These are phyloP conservation scores for Heliconius hortense DNA, from an alignment of 2,888 invertebrate genomes.

Conservation along the genomic window DNA sequence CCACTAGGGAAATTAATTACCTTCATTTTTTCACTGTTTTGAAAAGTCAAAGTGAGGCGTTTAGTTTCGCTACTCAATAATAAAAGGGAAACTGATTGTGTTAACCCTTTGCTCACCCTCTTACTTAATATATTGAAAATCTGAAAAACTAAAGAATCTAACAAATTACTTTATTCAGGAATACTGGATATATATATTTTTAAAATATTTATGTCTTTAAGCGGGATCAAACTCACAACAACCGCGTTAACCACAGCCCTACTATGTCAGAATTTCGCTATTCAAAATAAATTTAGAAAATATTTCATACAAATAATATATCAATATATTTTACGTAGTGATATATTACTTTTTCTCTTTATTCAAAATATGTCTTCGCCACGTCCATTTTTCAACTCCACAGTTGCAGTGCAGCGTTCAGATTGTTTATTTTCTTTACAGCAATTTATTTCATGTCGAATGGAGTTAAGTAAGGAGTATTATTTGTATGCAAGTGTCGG, in stretches of 20 bases:
- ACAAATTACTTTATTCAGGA: no score
- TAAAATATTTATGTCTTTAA: not conserved
- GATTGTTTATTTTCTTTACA: conserved; percentile 16
- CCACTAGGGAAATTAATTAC: not conserved
- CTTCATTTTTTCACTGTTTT: not conserved
- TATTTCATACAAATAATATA: not conserved
- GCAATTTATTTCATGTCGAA: conserved; percentile 16
- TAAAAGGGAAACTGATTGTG: no score
- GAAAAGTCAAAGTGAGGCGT: not conserved
- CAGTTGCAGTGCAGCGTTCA: not conserved
- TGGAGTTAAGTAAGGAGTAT: conserved; percentile 8
- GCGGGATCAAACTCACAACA: not conserved
- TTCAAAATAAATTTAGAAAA: not conserved
- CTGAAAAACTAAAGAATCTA: not conserved
- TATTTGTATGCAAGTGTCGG: not conserved
- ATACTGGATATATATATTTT: no score
- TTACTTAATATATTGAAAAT: not conserved
- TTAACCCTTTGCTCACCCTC: not conserved
- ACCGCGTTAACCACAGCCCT: not conserved
- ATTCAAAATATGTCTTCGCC: not conserved
- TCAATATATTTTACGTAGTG: not conserved
- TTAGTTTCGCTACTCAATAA: not conserved
- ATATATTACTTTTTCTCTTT: not conserved
- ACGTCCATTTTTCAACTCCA: conserved; percentile 5
- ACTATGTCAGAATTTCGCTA: no score